phyloP scores from a whole-genome alignment of 1,140 invertebrate species.

The Vollenhovia emeryi region DNA sequence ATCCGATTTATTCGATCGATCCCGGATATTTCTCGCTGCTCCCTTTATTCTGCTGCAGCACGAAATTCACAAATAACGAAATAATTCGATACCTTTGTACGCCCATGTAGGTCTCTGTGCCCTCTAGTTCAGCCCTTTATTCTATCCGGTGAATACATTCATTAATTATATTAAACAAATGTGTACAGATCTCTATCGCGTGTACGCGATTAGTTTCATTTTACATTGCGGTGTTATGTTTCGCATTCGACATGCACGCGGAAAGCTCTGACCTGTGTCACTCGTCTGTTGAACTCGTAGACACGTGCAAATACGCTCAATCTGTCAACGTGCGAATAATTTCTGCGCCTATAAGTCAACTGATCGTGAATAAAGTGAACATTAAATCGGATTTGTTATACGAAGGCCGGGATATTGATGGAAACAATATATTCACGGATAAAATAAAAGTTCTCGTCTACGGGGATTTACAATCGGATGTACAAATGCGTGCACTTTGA shows the following conservation, averaged over 20 bases:
- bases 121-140: constrained; percentile 61
- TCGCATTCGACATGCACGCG: constrained; percentile 44
- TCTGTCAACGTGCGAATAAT: neutral
- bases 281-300: constrained; percentile 3
- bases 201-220: constrained; percentile 62
- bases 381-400: constrained; percentile 7
- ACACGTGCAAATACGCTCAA: constrained; percentile 1
- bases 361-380: constrained; percentile 1
- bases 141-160: constrained; percentile 40
- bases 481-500: neutral
- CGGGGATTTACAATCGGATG: neutral
- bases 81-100: constrained; percentile 61
- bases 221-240: constrained; percentile 28
- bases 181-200: constrained; percentile 36
- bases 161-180: constrained; percentile 71
- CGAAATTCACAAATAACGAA: constrained; percentile 67
- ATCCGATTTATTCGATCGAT: constrained; percentile 52
- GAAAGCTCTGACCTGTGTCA: constrained; percentile 12
- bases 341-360: neutral
- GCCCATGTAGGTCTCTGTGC: neutral
- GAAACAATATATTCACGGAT: neutral
- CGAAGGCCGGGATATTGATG: neutral
- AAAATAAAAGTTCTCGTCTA: neutral
- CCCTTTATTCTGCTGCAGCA: neutral
- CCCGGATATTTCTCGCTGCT: neutral